Evolutionary conservation across 2,888 invertebrate species (phyloP).

Genomic region (Synanthedon andrenaeformis): DNA sequence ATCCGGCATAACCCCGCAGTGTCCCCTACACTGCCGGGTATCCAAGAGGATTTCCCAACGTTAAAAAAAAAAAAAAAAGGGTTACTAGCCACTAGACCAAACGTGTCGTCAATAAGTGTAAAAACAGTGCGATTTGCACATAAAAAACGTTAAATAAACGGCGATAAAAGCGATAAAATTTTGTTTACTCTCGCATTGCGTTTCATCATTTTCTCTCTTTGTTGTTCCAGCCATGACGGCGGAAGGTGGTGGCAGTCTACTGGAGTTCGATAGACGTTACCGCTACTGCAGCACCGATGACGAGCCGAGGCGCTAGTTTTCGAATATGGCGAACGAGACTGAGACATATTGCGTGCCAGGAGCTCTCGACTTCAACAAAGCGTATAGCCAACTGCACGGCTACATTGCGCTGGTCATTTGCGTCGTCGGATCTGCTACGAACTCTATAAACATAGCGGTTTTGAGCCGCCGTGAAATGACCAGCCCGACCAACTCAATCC

Average conservation of each 20-base stretch:
- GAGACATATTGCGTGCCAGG: constrained; percentile 69
- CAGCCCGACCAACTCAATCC: constrained; percentile 91
- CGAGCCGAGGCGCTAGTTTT: constrained; percentile 9
- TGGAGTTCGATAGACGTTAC: background rate
- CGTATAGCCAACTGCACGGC: constrained; percentile 83
- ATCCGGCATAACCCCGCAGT: too few relatives aligned
- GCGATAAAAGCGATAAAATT: too few relatives aligned
- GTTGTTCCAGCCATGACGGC: constrained; percentile 5
- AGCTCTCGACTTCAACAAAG: constrained; percentile 71
- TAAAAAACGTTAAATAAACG: too few relatives aligned
- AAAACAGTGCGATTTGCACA: too few relatives aligned
- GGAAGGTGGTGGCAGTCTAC: background rate
- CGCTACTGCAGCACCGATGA: constrained; percentile 10
- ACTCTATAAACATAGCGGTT: constrained; percentile 92
- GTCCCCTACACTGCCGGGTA: too few relatives aligned
- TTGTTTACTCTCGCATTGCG: too few relatives aligned
- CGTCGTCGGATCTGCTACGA: constrained; percentile 89
- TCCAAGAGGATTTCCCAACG: too few relatives aligned
- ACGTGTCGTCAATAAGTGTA: too few relatives aligned
- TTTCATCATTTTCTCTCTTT: too few relatives aligned
- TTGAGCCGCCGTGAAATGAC: constrained; percentile 90
- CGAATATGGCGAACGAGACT: constrained; percentile 47
- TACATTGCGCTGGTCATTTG: constrained; percentile 89
- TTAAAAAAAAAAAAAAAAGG: too few relatives aligned
- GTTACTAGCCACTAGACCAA: too few relatives aligned